Percentiles rank a stretch among this genome's conserved stretches.
Conservation (phyloP, 23 tunicate genomes). For the Styela plicata region DNA sequence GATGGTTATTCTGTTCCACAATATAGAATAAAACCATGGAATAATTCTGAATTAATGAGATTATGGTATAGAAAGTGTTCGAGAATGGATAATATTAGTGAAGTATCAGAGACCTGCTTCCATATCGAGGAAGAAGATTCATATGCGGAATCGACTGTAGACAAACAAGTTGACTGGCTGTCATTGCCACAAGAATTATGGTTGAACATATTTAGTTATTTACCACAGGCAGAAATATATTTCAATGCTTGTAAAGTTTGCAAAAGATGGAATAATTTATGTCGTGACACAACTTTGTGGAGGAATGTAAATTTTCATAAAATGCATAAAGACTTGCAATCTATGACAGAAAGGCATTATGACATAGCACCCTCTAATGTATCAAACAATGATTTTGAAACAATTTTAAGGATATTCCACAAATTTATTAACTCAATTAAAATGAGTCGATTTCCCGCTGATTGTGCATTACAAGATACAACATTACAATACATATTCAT, state of each 20-base stretch:
- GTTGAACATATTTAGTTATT: conserved; percentile 5
- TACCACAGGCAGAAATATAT: conserved; percentile 15
- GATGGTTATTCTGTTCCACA: no score
- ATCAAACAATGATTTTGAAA: not conserved
- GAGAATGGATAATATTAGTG: no score
- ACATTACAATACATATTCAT: not conserved
- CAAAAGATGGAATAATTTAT: not conserved
- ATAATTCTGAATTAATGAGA: no score
- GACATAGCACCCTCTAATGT: not conserved
- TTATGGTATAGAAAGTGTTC: no score
- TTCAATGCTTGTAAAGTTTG: conserved; percentile 1
- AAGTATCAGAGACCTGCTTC: no score
- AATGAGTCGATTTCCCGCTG: conserved; percentile 6
- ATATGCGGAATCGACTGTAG: no score
- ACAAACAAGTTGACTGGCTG: conserved; percentile 15
- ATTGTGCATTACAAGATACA: conserved; percentile 9
- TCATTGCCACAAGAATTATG: conserved; percentile 1
- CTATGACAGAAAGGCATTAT: not conserved
- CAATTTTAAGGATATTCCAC: not conserved
- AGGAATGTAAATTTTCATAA: conserved; percentile 7
- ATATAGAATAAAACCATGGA: no score
- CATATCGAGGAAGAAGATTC: no score
- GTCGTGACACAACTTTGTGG: not conserved
- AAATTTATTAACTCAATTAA: not conserved
- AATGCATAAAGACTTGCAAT: conserved; percentile 1